These are phyloP conservation scores for Phaetusa simplex DNA, from an alignment of 2,113 vertebrate genomes.

Conservation along the genomic window DNA sequence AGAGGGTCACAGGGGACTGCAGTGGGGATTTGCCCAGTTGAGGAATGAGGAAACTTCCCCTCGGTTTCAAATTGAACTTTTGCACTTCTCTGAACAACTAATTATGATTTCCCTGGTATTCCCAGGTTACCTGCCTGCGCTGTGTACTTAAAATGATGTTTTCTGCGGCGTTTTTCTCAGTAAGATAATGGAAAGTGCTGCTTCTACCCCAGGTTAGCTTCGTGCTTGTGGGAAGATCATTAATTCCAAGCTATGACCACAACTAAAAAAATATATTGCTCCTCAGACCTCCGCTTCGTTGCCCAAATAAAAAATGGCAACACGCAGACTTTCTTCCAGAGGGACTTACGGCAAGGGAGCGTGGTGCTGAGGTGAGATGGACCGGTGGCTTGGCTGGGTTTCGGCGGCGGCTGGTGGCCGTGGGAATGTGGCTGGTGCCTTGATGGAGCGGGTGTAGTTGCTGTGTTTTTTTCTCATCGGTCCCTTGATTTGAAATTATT, in stretches of 20 bases:
- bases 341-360: neutral
- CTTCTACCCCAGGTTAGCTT: neutral
- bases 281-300: neutral
- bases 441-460: accelerated
- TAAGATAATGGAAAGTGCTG: neutral
- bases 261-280: conserved; percentile 30
- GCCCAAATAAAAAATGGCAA: neutral
- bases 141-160: neutral
- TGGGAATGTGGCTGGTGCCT: neutral
- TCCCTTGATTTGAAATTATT: neutral
- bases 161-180: neutral
- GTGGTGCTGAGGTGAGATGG: neutral
- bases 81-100: neutral
- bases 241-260: conserved; percentile 13
- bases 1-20: accelerated
- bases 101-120: neutral
- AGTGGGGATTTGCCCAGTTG: neutral
- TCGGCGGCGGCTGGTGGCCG: neutral
- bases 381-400: neutral
- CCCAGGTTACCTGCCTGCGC: neutral
- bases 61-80: neutral
- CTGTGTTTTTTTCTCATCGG: neutral
- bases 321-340: neutral
- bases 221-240: conserved; percentile 7
- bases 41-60: neutral